A percentile compares a stretch with the other conserved stretches of the same genome.
These are phyloP conservation scores for Pao palembangensis DNA, from an alignment of 2,113 vertebrate species.

Conservation along the genomic window DNA sequence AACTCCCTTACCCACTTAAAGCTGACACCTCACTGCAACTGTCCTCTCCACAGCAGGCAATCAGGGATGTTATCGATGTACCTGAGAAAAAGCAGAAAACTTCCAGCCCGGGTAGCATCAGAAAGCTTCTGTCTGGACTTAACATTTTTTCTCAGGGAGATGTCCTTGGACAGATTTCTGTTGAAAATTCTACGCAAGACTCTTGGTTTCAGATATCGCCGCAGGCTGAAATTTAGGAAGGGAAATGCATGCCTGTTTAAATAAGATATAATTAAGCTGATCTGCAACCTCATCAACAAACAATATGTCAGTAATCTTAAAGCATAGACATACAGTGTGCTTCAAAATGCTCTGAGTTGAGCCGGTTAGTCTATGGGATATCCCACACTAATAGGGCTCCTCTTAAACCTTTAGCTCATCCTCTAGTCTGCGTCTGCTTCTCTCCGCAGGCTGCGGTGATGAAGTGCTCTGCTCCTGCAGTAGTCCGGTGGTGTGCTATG, in stretches of 20 bases:
- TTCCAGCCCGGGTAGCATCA: constrained; percentile 72
- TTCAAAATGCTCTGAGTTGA: constrained; percentile 12
- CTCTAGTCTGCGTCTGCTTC: constrained; percentile 49
- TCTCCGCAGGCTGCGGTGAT: constrained; percentile 65
- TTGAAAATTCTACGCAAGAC: constrained; percentile 47
- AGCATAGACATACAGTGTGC: constrained; percentile 26
- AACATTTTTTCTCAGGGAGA: constrained; percentile 56
- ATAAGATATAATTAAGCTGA: constrained; percentile 61
- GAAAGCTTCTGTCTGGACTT: constrained; percentile 63
- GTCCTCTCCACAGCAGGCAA: constrained; percentile 62
- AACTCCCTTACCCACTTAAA: constrained; percentile 67
- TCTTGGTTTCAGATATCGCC: constrained; percentile 62
- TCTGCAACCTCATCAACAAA: constrained; percentile 45
- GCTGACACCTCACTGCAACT: constrained; percentile 65
- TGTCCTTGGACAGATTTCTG: constrained; percentile 66
- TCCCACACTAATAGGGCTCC: constrained; percentile 52
- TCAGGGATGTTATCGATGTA: constrained; percentile 64
- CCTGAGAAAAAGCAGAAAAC: constrained; percentile 61
- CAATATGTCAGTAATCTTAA: constrained; percentile 50
- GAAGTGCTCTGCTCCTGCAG: constrained; percentile 62
- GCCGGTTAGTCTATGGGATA: constrained; percentile 41
- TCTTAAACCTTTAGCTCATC: constrained; percentile 59
- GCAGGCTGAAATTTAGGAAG: constrained; percentile 57
- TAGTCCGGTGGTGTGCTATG: constrained; percentile 58
- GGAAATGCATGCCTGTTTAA: constrained; percentile 55